Percentiles rank a stretch among this genome's conserved stretches.
Evolutionary conservation across 2,888 invertebrate genomes (phyloP).

Genomic region (Cephus pygmeus): DNA sequence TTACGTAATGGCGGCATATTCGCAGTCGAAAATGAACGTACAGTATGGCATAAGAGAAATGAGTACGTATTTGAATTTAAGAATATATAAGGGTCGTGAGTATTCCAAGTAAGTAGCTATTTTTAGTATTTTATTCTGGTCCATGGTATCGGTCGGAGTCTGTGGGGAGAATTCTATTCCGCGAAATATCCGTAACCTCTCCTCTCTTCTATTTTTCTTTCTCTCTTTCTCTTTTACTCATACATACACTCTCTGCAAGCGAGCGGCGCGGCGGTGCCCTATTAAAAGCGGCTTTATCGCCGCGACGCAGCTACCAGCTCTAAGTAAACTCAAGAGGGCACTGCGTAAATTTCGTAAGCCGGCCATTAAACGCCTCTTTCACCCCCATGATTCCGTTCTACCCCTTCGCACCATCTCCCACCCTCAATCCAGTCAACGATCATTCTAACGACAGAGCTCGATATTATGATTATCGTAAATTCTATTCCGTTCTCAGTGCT

Average conservation of each 20-base stretch:
- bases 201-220: not conserved
- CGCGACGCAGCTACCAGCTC: not conserved
- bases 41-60: not conserved
- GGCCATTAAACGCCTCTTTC: not conserved
- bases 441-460: not conserved
- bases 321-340: not conserved
- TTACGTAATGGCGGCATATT: not conserved
- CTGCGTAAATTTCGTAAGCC: constrained; percentile 3
- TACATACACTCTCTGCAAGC: not conserved
- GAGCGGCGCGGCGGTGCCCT: not conserved
- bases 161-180: not conserved
- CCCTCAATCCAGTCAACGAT: not conserved
- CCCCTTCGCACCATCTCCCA: not conserved
- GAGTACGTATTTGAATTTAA: not conserved
- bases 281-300: constrained; percentile 4
- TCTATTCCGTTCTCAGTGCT: no score
- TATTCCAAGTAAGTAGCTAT: not conserved
- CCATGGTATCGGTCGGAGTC: not conserved
- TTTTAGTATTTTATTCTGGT: not conserved
- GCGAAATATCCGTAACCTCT: not conserved
- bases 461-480: not conserved
- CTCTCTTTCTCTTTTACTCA: not conserved
- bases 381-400: not conserved
- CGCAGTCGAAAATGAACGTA: not conserved
- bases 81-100: not conserved